Conservation (phyloP, 2,888 invertebrate species). For the Drosophila mettleri region DNA sequence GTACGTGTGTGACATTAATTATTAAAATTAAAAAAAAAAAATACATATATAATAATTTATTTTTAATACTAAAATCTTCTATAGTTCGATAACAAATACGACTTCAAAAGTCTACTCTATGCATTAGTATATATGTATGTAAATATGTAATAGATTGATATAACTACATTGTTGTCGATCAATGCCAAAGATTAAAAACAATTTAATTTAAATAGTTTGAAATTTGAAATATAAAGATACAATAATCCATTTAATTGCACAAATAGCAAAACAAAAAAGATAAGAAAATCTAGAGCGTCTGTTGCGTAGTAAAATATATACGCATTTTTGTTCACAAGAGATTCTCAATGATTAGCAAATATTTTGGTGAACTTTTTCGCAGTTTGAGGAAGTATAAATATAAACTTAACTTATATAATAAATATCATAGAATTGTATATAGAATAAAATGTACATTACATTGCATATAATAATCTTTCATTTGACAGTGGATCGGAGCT, state of each 20-base stretch:
- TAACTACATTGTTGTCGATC: constrained; percentile 3
- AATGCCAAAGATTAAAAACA: background rate
- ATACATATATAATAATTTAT: background rate
- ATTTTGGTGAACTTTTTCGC: background rate
- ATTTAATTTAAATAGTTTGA: constrained; percentile 14
- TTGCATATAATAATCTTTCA: constrained; percentile 11
- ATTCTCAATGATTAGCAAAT: constrained; percentile 5
- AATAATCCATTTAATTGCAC: constrained; percentile 2
- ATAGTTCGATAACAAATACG: background rate
- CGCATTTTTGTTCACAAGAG: constrained; percentile 7
- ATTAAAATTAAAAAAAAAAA: constrained; percentile 7
- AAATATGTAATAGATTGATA: background rate
- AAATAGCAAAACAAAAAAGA: constrained; percentile 26
- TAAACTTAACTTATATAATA: constrained; percentile 4
- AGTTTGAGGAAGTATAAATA: background rate
- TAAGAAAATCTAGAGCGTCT: background rate
- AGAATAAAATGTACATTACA: background rate
- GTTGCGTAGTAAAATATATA: constrained; percentile 41
- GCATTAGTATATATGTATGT: background rate
- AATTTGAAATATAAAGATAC: constrained; percentile 20
- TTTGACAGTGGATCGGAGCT: constrained; percentile 27
- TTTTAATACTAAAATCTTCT: background rate
- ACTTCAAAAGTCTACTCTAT: background rate
- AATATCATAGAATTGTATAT: too few species aligned
- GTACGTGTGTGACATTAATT: background rate